Percentiles rank a stretch among this genome's conserved stretches.
Evolutionary conservation across 2,888 invertebrate species (phyloP).

Genomic region (Drosophila cyrtoloma): DNA sequence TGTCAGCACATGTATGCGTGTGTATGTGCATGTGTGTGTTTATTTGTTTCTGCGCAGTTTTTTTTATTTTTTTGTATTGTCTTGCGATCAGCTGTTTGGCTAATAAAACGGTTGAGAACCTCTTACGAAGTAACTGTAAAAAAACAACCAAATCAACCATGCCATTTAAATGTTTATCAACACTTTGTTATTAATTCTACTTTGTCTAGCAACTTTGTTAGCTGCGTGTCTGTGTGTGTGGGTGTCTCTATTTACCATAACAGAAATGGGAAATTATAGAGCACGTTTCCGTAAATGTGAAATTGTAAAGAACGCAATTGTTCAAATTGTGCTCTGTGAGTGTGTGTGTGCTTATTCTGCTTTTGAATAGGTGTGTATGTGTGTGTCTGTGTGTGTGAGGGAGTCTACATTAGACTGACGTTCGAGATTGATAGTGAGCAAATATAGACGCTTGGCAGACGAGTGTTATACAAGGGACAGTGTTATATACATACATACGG

Average conservation of each 20-base stretch:
- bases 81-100: constrained; percentile 68
- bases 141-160: constrained; percentile 11
- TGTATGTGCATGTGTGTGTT: constrained; percentile 2
- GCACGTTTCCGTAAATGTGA: constrained; percentile 63
- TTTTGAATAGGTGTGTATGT: constrained; percentile 13
- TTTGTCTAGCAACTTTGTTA: constrained; percentile 33
- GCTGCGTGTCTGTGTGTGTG: constrained; percentile 21
- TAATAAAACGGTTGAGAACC: constrained; percentile 59
- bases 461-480: constrained; percentile 47
- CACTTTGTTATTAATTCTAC: constrained; percentile 13
- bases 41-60: constrained; percentile 67
- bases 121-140: constrained; percentile 36
- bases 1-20: constrained; percentile 7
- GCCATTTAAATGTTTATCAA: constrained; percentile 12
- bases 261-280: constrained; percentile 57
- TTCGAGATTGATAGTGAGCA: constrained; percentile 65
- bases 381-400: constrained; percentile 9
- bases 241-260: constrained; percentile 59
- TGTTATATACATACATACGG: constrained; percentile 12
- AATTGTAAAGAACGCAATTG: constrained; percentile 65
- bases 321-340: constrained; percentile 23
- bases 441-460: constrained; percentile 65
- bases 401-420: constrained; percentile 50
- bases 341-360: background rate
- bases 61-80: constrained; percentile 43